Evolutionary conservation across 2,797 vertebrate genomes (phyloP).

Genomic region (Loris lydekkerianus): DNA sequence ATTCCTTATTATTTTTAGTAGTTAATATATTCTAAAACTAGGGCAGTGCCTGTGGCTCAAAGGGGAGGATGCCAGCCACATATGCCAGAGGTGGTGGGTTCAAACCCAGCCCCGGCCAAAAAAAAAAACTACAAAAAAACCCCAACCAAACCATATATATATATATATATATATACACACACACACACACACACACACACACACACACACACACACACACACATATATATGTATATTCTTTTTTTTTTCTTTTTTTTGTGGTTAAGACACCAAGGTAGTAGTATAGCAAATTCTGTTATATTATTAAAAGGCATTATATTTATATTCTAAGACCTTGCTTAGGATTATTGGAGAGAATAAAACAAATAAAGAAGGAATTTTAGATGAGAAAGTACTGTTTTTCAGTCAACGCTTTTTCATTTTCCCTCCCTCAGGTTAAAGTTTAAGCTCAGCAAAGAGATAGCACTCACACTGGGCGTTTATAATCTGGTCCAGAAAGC

Average conservation of each 20-base stretch:
- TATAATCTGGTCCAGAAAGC: constrained; percentile 92
- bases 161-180: too few species aligned
- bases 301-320: constrained; percentile 35
- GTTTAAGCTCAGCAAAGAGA: constrained; percentile 92
- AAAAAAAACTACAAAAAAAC: too few species aligned
- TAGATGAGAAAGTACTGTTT: constrained; percentile 5
- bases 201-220: too few species aligned
- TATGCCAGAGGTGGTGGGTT: too few species aligned
- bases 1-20: constrained; percentile 14
- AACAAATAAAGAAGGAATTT: background rate
- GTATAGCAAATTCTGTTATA: background rate
- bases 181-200: too few species aligned
- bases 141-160: too few species aligned
- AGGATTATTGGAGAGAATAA: constrained; percentile 2
- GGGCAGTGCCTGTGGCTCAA: background rate
- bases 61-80: too few species aligned
- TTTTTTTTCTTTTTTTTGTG: background rate
- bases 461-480: constrained; percentile 92
- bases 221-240: too few species aligned
- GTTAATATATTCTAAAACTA: background rate
- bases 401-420: constrained; percentile 1
- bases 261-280: background rate
- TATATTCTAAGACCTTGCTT: constrained; percentile 23
- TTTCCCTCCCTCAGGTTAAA: constrained; percentile 89
- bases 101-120: too few species aligned